Percentiles rank a stretch among this genome's conserved stretches.
Conservation (phyloP, 2,888 invertebrate species). For the Resseliella maxima region DNA sequence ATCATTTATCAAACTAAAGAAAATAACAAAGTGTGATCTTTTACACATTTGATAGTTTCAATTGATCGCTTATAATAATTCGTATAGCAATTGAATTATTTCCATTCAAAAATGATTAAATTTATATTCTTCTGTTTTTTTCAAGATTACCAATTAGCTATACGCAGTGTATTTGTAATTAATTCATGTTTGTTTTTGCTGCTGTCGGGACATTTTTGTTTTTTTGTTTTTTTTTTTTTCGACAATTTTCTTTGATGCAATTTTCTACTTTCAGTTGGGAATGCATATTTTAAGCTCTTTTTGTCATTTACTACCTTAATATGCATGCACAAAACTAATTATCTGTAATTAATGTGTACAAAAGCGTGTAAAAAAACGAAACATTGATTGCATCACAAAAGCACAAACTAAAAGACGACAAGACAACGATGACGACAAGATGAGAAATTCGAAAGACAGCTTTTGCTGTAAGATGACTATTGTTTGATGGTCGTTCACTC, state of each 20-base stretch:
- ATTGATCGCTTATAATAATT: too few relatives aligned
- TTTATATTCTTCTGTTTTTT: too few relatives aligned
- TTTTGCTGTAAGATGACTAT: neutral
- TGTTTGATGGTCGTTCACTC: neutral
- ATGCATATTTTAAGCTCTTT: neutral
- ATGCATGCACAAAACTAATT: constrained; percentile 31
- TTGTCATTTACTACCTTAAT: constrained; percentile 22
- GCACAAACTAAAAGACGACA: neutral
- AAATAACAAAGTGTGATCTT: too few relatives aligned
- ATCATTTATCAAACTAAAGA: neutral
- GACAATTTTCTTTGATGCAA: neutral
- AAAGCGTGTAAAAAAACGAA: neutral
- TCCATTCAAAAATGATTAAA: too few relatives aligned
- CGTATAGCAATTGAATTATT: too few relatives aligned
- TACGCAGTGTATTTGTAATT: too few relatives aligned
- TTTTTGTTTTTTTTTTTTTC: neutral
- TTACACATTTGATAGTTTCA: too few relatives aligned
- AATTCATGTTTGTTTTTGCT: too few relatives aligned
- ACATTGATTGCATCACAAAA: neutral
- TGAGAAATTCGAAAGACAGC: neutral
- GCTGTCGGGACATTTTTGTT: too few relatives aligned
- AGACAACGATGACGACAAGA: neutral
- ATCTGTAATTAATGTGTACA: constrained; percentile 46
- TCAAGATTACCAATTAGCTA: too few relatives aligned
- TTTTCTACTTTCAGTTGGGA: neutral